phyloP scores from a whole-genome alignment of 64 coral and sea anemone genomes.

The Montipora foliosa region DNA sequence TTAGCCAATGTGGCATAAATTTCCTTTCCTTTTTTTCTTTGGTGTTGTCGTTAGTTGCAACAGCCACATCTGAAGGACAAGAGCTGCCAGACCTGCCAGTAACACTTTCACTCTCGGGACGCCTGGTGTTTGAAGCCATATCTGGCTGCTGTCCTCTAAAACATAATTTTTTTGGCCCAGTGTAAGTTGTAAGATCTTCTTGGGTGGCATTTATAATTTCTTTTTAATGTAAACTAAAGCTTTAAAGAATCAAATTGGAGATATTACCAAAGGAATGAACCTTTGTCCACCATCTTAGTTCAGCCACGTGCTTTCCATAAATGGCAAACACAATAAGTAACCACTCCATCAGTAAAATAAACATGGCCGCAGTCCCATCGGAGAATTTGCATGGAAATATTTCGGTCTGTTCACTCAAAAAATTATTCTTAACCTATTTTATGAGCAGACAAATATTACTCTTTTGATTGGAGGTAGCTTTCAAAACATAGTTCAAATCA shows the following conservation, averaged over 20 bases:
- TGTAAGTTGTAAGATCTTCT: background rate
- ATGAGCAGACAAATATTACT: constrained; percentile 1
- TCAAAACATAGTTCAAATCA: background rate
- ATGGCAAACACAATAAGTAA: background rate
- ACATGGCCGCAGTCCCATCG: background rate
- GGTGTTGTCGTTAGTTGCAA: background rate
- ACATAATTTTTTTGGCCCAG: background rate
- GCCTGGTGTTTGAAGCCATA: background rate
- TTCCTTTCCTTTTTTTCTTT: background rate
- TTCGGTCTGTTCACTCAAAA: background rate
- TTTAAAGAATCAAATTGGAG: constrained; percentile 9
- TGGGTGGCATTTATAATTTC: background rate
- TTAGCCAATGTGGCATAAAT: background rate
- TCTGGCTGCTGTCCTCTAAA: background rate
- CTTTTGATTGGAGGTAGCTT: constrained; percentile 7
- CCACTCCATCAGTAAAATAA: background rate
- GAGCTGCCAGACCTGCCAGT: background rate
- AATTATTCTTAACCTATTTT: constrained; percentile 14
- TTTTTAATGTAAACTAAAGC: background rate
- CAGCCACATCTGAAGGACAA: background rate
- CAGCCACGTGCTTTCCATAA: background rate
- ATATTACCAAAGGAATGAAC: background rate
- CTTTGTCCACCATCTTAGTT: background rate
- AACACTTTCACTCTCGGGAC: background rate
- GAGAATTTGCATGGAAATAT: constrained; percentile 13